phyloP scores from a whole-genome alignment of 2,113 vertebrate genomes.

The Brevimyrus niger region DNA sequence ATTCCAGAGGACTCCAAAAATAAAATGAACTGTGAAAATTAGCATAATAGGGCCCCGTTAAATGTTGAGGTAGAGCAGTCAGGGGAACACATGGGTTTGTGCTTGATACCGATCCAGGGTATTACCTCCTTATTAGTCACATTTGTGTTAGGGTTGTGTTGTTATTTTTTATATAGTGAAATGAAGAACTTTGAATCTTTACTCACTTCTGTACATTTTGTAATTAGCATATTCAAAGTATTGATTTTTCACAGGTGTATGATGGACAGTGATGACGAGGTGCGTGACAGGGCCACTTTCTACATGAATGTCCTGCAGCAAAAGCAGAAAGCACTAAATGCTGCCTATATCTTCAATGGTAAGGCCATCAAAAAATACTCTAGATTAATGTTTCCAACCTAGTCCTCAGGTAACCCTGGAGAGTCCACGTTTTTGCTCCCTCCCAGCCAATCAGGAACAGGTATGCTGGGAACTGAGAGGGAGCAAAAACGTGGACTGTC shows the following conservation, averaged over 20 bases:
- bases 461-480: too few species aligned
- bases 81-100: neutral
- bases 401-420: too few species aligned
- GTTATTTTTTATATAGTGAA: neutral
- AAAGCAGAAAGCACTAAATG: conserved; percentile 88
- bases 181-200: neutral
- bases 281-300: conserved; percentile 92
- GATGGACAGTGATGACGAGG: conserved; percentile 97
- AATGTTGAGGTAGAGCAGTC: neutral
- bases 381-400: neutral
- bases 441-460: too few species aligned
- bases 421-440: too few species aligned
- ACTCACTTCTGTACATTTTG: neutral
- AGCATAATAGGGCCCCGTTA: neutral
- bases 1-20: neutral
- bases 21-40: neutral
- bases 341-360: conserved; percentile 94
- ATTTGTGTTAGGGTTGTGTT: neutral
- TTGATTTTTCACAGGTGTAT: conserved; percentile 71
- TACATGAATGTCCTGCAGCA: conserved; percentile 93
- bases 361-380: conserved; percentile 26
- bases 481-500: too few species aligned
- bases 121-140: neutral
- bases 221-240: neutral
- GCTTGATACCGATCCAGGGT: neutral